Conservation (phyloP, 2,113 vertebrate genomes). For the Narcine bancroftii region DNA sequence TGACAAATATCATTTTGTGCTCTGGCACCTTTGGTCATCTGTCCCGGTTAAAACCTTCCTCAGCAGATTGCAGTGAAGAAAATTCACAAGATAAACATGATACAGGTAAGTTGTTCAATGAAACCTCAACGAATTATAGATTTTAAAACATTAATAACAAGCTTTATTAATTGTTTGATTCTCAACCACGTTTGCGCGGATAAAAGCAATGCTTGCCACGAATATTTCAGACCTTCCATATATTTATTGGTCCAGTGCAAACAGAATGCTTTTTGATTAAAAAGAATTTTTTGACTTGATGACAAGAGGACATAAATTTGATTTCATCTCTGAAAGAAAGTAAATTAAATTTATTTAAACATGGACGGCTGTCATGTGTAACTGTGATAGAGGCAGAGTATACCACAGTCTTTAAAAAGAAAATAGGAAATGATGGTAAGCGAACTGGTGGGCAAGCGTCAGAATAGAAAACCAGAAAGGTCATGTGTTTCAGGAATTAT, state of each 20-base stretch:
- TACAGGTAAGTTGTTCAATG: too few relatives aligned
- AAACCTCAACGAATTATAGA: too few relatives aligned
- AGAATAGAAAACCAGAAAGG: background rate
- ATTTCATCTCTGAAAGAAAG: background rate
- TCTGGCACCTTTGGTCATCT: background rate
- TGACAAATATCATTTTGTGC: conserved; percentile 1
- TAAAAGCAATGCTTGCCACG: background rate
- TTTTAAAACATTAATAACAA: background rate
- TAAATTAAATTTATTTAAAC: background rate
- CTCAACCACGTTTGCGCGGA: background rate
- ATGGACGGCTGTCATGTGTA: too few relatives aligned
- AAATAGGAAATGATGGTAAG: background rate
- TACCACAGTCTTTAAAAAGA: background rate
- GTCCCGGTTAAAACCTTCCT: background rate
- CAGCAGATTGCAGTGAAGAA: background rate
- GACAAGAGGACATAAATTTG: background rate
- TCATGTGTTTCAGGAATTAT: background rate
- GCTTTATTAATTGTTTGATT: background rate
- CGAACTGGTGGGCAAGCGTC: background rate
- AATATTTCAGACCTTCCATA: background rate
- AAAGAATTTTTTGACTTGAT: background rate
- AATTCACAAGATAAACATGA: background rate
- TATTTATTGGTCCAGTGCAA: background rate
- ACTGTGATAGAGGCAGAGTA: background rate
- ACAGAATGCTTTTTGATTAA: background rate